Evolutionary conservation across 2,888 invertebrate species (phyloP), one percentile per base, ranked within the genome.

Genomic region (Tolmerus cingulatus): DNA sequence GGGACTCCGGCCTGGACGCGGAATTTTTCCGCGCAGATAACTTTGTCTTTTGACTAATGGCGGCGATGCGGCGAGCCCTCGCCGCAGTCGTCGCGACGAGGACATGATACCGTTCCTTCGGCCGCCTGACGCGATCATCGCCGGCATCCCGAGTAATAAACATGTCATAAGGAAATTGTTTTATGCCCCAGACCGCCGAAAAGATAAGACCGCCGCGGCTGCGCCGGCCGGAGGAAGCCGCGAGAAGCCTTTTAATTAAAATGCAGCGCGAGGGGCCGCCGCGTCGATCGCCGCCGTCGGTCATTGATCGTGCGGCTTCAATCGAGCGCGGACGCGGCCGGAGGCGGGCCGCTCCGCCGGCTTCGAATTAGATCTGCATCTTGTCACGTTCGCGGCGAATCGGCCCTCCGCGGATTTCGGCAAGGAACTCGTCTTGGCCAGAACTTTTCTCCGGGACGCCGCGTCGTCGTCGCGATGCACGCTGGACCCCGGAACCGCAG

Each of bases 101-200:
- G 51, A 46, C 78, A n/a, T 27, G 51, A 79, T 19, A 79, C 46
- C 43, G 46, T 79, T 51, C 79, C 79, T 43, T n/a, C 16, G 51
- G 79, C 23, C 51, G 46, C 79, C 14, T 46, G 66, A 66, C 19
- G 55, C 23, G 27, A 79, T 16, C 57, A 57, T 82, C 57, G 37
- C 55, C 82, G 82, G 82, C 82, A 37, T 66, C 82, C 82, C 55
- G 30, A 37, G 82, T 82, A 82, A 82, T 82, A 82, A 82, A 82
- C 57, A 82, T 82, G 82, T 82, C 82, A 82, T 82, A 82, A 82
- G 82, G 57, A 82, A 82, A 57, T 82, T 82, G 82, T 82, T 82
- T 82, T 82, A 82, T 82, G 82, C 66, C 27, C 37, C n/a, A 82
- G 82, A 82, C 66, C 82, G 82, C 82, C 82, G 57, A 82, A 82